These are phyloP conservation scores for Menidia beryllina DNA, from an alignment of 2,113 vertebrate genomes.

Conservation along the genomic window DNA sequence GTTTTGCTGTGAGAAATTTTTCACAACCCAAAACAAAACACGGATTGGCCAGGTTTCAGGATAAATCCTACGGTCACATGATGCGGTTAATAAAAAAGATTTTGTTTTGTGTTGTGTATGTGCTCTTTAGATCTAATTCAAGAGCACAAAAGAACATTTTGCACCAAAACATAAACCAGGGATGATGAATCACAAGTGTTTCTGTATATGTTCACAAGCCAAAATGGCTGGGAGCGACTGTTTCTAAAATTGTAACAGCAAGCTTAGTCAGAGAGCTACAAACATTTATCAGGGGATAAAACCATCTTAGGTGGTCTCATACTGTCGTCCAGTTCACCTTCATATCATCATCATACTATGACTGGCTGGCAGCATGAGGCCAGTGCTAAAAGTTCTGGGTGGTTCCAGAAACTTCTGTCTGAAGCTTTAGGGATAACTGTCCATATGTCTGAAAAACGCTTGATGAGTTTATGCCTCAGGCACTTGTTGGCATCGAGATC, in stretches of 20 bases:
- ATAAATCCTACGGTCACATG: background rate
- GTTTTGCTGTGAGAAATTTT: background rate
- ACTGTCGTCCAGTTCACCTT: conserved; percentile 17
- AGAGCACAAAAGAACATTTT: background rate
- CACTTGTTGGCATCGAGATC: conserved; percentile 21
- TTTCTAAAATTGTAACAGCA: conserved; percentile 3
- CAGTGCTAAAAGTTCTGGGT: background rate
- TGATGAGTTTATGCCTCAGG: conserved; percentile 28
- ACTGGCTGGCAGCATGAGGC: background rate
- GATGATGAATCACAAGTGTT: conserved; percentile 5
- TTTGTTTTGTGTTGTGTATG: background rate
- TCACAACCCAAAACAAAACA: too few species aligned
- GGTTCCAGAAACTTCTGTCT: conserved; percentile 19
- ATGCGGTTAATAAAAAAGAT: background rate
- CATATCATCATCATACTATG: background rate
- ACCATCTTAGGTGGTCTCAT: background rate
- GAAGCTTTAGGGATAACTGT: background rate
- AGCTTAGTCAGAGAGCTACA: background rate
- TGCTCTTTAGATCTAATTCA: background rate
- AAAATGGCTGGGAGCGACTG: background rate
- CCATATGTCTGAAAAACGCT: background rate
- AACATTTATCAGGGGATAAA: conserved; percentile 14
- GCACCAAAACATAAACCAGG: background rate
- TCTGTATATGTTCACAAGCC: background rate
- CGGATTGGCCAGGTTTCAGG: background rate